Conservation (phyloP, 2,113 vertebrate genomes). For the Mixornis gularis region DNA sequence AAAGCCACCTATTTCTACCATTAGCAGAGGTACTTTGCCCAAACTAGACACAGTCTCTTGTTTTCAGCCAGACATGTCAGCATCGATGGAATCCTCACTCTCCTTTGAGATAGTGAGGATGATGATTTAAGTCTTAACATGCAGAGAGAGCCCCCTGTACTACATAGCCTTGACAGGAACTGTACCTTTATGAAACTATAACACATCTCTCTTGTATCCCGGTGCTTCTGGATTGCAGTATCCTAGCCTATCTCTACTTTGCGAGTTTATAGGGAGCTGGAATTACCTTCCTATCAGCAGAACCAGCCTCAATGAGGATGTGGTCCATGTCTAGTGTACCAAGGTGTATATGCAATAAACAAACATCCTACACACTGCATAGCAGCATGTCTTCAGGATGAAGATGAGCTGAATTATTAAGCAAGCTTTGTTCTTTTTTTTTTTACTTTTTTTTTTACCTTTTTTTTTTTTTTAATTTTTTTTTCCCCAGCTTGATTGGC, state of each 20-base stretch:
- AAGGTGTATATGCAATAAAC: neutral
- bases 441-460: neutral
- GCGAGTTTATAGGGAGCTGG: neutral
- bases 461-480: neutral
- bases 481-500: neutral
- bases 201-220: neutral
- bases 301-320: neutral
- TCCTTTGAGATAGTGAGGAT: neutral
- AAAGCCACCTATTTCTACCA: neutral
- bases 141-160: neutral
- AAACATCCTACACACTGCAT: neutral
- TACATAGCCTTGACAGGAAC: neutral
- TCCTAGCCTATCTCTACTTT: neutral
- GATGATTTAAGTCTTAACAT: neutral
- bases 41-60: neutral
- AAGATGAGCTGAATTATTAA: neutral
- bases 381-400: neutral
- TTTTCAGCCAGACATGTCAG: neutral
- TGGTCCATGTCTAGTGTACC: neutral
- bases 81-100: rapidly evolving
- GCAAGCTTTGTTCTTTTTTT: neutral
- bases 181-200: neutral
- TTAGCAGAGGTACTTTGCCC: neutral
- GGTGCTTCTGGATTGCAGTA: neutral
- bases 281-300: neutral